Conservation (phyloP, 2,113 vertebrate genomes). For the Pelecanus crispus region DNA sequence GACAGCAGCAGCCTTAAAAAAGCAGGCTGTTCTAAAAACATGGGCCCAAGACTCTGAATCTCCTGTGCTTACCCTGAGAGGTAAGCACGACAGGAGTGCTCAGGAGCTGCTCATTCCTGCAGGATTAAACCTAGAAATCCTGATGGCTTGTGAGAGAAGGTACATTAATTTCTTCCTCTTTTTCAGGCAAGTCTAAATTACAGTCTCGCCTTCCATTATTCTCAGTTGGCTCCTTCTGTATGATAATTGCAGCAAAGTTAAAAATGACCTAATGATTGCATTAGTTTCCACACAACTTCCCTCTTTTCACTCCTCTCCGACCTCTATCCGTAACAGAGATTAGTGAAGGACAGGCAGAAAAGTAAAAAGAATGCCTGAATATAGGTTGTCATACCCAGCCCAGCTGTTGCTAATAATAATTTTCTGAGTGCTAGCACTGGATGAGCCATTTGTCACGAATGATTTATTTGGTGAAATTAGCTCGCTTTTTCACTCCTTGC, state of each 20-base stretch:
- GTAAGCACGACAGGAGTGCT: background rate
- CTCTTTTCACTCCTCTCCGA: background rate
- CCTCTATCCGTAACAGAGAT: slow-evolving; percentile 29
- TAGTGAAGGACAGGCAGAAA: slow-evolving; percentile 34
- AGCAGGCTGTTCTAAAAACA: background rate
- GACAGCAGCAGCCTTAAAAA: background rate
- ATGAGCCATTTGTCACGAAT: slow-evolving; percentile 44
- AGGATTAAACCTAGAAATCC: background rate
- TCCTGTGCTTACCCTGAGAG: background rate
- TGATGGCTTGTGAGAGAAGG: background rate
- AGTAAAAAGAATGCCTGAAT: slow-evolving; percentile 34
- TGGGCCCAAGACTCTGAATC: background rate
- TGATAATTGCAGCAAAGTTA: slow-evolving; percentile 43
- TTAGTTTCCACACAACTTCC: slow-evolving; percentile 40
- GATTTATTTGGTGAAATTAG: slow-evolving; percentile 51
- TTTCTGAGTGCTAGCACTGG: slow-evolving; percentile 17
- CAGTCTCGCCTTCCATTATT: background rate
- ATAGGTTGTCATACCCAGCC: slow-evolving; percentile 14
- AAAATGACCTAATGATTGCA: slow-evolving; percentile 48
- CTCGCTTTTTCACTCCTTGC: background rate
- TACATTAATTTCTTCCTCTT: background rate
- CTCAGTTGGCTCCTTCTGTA: slow-evolving; percentile 1
- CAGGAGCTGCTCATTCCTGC: background rate
- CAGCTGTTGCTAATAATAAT: slow-evolving; percentile 60
- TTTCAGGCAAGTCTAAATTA: slow-evolving; percentile 25